Base-by-base conservation (phyloP, 64 coral and sea anemone genomes). In the Actinia tenebrosa region DNA sequence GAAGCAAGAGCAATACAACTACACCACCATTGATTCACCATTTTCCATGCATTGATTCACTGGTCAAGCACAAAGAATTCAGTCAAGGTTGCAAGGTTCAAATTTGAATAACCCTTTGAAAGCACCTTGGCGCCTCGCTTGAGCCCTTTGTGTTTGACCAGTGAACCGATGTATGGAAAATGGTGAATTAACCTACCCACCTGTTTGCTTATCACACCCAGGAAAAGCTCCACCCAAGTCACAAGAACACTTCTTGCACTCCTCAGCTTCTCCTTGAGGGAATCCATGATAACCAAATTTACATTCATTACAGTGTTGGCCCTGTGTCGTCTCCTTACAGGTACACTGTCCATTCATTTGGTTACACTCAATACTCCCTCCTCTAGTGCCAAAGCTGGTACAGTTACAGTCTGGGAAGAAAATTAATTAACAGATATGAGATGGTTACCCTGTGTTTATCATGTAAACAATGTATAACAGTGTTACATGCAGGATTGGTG, bases 151-250 rank as follows among this genome's bases (percentile, higher is more conserved):
- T 37, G 30, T 37, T 37, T 37, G 30, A 37, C 30, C 30, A 37
- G 30, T 37, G 30, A 37, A 37, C 1, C 30, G 1, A 37, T 37
- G 30, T 37, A 37, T 37, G 30, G 30, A 37, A 37, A 37, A 1
- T 37, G 30, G 30, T 37, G 30, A 37, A 44, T 44, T 79, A 11
- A 3, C 17, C 18, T 68, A 4, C 89, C 84, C 19, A 92, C 95
- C 95, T 84, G 95, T 89, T 25, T 79, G 52, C 60, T 94, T 98
- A 42, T 91, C 20, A 16, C 95, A 98, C 10, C 61, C 64, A 53
- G 87, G 80, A 69, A 83, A 89, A 47, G 92, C 95, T 23, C 95
- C 95, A 44, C 95, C 95, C 13, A 98, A 75, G 79, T 98, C 89
- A 92, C 95, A 98, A 3, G 77, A 92, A 79, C 95, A 98, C 60